Evolutionary conservation across 2,797 vertebrate species (phyloP).

Genomic region (Myioborus melanocephalus): DNA sequence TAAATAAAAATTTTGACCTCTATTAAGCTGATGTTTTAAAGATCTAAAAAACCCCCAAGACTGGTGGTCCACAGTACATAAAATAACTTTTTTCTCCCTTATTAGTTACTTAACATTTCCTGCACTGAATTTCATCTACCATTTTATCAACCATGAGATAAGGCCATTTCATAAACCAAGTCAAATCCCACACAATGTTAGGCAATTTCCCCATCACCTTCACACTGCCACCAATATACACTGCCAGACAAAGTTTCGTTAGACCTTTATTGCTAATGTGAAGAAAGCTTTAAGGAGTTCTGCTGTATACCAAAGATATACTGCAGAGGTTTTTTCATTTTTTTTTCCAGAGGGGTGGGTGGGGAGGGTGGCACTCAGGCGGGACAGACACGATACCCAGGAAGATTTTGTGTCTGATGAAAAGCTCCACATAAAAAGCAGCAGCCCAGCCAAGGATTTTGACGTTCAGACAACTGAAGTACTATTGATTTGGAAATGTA

Average conservation of each 20-base stretch:
- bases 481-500: background rate
- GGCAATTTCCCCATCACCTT: background rate
- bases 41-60: background rate
- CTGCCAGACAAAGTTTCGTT: background rate
- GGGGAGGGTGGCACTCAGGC: accelerated
- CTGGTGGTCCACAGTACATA: accelerated
- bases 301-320: background rate
- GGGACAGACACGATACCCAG: accelerated
- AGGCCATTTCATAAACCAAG: background rate
- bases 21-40: background rate
- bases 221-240: background rate
- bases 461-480: background rate
- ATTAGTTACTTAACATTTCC: background rate
- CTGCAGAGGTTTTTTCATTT: background rate
- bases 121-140: background rate
- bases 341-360: background rate
- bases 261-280: background rate
- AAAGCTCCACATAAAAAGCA: background rate
- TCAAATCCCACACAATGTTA: background rate
- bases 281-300: background rate
- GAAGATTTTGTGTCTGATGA: background rate
- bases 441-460: background rate
- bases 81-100: background rate
- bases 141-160: background rate
- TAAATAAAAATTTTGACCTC: background rate